Conservation (phyloP, 2,113 vertebrate genomes). For the Rhinolophus sinicus region DNA sequence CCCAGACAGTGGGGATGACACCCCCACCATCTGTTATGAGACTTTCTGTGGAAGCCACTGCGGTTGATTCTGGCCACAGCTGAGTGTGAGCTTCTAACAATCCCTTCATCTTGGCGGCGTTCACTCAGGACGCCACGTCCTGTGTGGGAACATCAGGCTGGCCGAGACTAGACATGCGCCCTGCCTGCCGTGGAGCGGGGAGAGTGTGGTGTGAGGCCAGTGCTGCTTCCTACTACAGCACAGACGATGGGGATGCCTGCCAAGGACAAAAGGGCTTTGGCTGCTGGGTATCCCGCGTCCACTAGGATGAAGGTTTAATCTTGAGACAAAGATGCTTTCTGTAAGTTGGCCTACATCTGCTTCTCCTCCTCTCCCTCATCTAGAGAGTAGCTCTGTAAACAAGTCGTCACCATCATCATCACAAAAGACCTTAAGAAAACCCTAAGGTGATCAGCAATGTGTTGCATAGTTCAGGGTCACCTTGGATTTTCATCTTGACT, state of each 20-base stretch:
- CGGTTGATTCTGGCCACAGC: background rate
- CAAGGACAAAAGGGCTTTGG: background rate
- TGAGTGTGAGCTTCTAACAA: background rate
- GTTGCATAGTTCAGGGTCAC: constrained; percentile 85
- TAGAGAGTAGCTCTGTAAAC: constrained; percentile 60
- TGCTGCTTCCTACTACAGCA: fast-evolving
- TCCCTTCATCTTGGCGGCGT: background rate
- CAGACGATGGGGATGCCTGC: background rate
- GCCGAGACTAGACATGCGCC: fast-evolving
- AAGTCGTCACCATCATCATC: too few species aligned
- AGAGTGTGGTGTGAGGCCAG: background rate
- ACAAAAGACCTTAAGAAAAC: constrained; percentile 75
- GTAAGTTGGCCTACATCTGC: background rate
- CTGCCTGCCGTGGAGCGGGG: fast-evolving
- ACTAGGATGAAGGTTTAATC: background rate
- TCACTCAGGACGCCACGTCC: background rate
- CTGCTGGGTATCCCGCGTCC: too few species aligned
- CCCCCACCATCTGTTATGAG: background rate
- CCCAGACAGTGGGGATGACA: too few species aligned
- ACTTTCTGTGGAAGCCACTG: fast-evolving
- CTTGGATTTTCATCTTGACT: constrained; percentile 85
- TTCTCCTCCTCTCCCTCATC: constrained; percentile 31
- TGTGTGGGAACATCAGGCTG: background rate
- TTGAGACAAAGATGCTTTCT: background rate
- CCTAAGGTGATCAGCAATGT: constrained; percentile 69